Percentiles rank a stretch among this genome's conserved stretches.
Evolutionary conservation across 2,797 vertebrate species (phyloP).

Genomic region (Enteromius thamalakanensis): DNA sequence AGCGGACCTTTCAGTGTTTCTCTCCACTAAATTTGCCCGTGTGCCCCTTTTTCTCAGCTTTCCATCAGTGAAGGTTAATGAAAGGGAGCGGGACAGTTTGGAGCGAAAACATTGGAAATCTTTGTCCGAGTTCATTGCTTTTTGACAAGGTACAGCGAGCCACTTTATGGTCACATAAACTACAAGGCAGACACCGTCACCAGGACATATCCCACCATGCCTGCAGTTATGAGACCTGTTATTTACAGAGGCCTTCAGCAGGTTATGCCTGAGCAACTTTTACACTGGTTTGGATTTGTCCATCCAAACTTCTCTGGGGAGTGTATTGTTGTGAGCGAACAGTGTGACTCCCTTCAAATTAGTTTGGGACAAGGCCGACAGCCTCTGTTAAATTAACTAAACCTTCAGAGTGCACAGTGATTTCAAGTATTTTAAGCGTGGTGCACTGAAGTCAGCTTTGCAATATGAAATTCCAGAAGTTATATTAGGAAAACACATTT

Average conservation of each 20-base stretch:
- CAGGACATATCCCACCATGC: conserved; percentile 36
- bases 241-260: conserved; percentile 49
- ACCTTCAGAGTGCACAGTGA: neutral
- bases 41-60: conserved; percentile 39
- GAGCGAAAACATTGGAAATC: conserved; percentile 58
- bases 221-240: conserved; percentile 47
- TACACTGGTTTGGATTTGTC: conserved; percentile 44
- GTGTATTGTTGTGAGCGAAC: conserved; percentile 30
- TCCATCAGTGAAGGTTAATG: conserved; percentile 63
- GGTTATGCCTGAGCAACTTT: conserved; percentile 41
- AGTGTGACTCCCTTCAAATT: conserved; percentile 35
- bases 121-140: conserved; percentile 53
- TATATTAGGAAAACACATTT: neutral
- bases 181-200: conserved; percentile 39
- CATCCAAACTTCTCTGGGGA: conserved; percentile 11
- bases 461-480: neutral
- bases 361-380: conserved; percentile 30
- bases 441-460: neutral
- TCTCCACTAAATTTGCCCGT: conserved; percentile 52
- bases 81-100: conserved; percentile 59
- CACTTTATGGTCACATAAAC: conserved; percentile 59
- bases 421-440: conserved; percentile 8
- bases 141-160: conserved; percentile 58
- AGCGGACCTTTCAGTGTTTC: conserved; percentile 34
- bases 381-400: conserved; percentile 27